Evolutionary conservation across 92 coral and sea anemone species (phyloP).

Genomic region (Actinostola sp.): DNA sequence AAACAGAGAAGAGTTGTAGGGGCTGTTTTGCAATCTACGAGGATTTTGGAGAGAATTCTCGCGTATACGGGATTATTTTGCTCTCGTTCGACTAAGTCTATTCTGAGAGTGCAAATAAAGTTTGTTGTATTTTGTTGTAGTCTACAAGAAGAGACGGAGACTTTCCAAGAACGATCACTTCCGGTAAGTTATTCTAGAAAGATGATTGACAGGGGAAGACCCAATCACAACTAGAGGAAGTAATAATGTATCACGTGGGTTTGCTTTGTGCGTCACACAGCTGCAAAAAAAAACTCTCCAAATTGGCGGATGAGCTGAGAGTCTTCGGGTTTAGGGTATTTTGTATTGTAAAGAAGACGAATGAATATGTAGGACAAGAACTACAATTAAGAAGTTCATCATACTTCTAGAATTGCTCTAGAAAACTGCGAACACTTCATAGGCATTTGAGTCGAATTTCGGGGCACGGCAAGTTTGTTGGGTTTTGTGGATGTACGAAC

Average conservation of each 20-base stretch:
- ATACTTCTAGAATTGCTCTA: slow-evolving; percentile 57
- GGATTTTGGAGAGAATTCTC: too few relatives aligned
- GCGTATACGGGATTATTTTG: too few relatives aligned
- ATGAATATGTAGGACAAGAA: slow-evolving; percentile 73
- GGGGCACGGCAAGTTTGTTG: slow-evolving; percentile 38
- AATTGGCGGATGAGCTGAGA: slow-evolving; percentile 73
- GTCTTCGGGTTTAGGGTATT: slow-evolving; percentile 48
- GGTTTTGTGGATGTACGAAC: slow-evolving; percentile 61
- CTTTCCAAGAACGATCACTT: slow-evolving; percentile 3
- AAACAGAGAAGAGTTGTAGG: too few relatives aligned
- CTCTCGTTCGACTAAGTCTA: too few relatives aligned
- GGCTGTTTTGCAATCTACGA: too few relatives aligned
- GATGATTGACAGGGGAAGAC: slow-evolving; percentile 69
- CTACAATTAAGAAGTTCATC: slow-evolving; percentile 41
- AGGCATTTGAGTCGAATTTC: slow-evolving; percentile 22
- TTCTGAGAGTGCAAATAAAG: too few relatives aligned
- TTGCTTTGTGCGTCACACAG: slow-evolving; percentile 88
- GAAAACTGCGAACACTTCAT: slow-evolving; percentile 34
- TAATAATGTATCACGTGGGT: slow-evolving; percentile 70
- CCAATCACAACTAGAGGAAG: slow-evolving; percentile 66
- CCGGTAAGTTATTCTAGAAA: slow-evolving; percentile 47
- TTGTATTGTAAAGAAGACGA: slow-evolving; percentile 50
- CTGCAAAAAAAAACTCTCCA: slow-evolving; percentile 74
- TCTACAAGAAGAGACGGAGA: too few relatives aligned
- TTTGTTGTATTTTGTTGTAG: too few relatives aligned